Evolutionary conservation across 1,140 invertebrate species (phyloP), one percentile per base, ranked within the genome.

Genomic region (Halictus rubicundus): DNA sequence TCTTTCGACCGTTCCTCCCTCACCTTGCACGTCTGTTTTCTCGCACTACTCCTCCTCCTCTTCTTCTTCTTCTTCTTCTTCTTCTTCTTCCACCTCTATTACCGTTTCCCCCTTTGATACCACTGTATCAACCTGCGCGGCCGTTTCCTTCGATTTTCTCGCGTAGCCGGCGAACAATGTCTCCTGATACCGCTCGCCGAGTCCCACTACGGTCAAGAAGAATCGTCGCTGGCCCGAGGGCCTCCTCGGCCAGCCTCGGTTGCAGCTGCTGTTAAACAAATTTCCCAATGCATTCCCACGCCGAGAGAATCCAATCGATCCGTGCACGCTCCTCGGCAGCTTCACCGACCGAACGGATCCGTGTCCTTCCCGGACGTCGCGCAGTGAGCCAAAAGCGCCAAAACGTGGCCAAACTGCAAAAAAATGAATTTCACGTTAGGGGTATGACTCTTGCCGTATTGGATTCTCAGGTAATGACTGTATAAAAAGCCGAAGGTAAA

Each of bases 261-360:
- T 72, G 73, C 79, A 77, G 79, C 73, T 81, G 79, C 74, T 42
- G 66, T 81, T 81, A 81, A 81, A 65, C 74, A 81, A 81, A 81
- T 81, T 81, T 81, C 49, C 66, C 79, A 19, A 75, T 70, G 59
- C 66, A 65, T 77, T 81, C 79, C 74, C 66, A 77, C 66, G 79
- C 49, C 65, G 14, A 42, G 16, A 25, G 25, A 37, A 60, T 60
- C 37, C 10, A 61, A 57, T 46, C 42, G 42, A 46, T 46, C 42
- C 42, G 42, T 46, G 12, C 42, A 12, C 42, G 12, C 3, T 46
- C 42, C 14, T 9, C 42, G 10, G 42, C 42, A 46, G 12, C 42
- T 46, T 14, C 10, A 14, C 42, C 42, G 42, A 46, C 9, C 42
- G 2, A 46, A 46, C 42, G 42, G 42, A 46, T 46, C 42, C 10